Evolutionary conservation across 2,888 invertebrate species (phyloP).

Genomic region (Muschampia plurimacula): DNA sequence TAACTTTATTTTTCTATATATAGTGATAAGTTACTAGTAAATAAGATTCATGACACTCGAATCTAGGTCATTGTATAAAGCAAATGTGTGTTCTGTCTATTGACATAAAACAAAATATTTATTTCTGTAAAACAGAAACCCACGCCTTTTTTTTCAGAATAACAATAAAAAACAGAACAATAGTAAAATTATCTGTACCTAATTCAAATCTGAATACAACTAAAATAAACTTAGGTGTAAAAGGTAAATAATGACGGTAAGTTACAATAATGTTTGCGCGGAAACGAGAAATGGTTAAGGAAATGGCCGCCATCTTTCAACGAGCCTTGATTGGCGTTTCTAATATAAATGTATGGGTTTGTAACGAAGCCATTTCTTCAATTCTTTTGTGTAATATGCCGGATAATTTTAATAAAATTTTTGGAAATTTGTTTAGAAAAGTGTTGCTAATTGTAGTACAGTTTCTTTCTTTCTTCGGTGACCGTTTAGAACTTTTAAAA

Average conservation of each 20-base stretch:
- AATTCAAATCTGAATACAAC: background rate
- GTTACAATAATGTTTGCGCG: slow-evolving; percentile 66
- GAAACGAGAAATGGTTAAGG: slow-evolving; percentile 68
- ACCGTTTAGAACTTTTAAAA: too few relatives aligned
- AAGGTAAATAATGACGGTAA: slow-evolving; percentile 62
- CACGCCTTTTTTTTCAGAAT: too few relatives aligned
- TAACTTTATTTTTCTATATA: too few relatives aligned
- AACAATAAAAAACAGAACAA: too few relatives aligned
- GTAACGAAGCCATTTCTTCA: slow-evolving; percentile 23
- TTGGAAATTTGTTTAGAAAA: background rate
- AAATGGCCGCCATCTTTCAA: slow-evolving; percentile 72
- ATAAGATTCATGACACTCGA: too few relatives aligned
- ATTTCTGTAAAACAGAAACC: background rate
- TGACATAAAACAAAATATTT: background rate
- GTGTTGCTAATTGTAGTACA: too few relatives aligned
- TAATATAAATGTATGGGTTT: slow-evolving; percentile 36
- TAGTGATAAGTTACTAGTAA: too few relatives aligned
- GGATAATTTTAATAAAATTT: background rate
- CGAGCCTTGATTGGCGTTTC: slow-evolving; percentile 64
- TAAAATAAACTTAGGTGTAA: slow-evolving; percentile 38
- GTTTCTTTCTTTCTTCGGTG: too few relatives aligned
- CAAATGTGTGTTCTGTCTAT: background rate
- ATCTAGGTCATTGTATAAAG: too few relatives aligned
- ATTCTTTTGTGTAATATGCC: background rate
- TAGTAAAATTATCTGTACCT: too few relatives aligned